Base-by-base conservation (phyloP, 2,888 invertebrate species). In the Parochlus steinenii region DNA sequence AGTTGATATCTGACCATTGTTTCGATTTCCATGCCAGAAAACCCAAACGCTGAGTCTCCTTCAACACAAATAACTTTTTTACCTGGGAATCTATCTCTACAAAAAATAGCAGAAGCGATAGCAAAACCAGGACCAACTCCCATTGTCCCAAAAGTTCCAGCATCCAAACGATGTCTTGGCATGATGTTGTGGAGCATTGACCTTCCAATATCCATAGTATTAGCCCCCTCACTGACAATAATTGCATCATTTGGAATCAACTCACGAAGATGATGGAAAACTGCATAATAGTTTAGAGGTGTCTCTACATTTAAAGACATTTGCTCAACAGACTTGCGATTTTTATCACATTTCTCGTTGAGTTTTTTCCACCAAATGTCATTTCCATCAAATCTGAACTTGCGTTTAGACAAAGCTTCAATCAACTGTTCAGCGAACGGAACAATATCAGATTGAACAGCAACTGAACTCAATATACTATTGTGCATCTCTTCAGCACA, bases 121-220 rank as follows among this genome's bases (percentile, higher is more conserved):
- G 83, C 89, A 56, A 85, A 93, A 1, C 90, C 92, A 1, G 79
- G 71, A 2, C 92, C 92, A 22, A 34, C 89, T 24, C 92, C 92
- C 92, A 93, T 93, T 2, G 93, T 93, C 11, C 93, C 95, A 57
- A 92, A 95, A 4, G 92, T 89, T 37, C 92, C 95, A 5, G 95
- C 95, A 57, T 95, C 95, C 4, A 95, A 64, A 39, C 93, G 69
- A 51, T 87, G 90, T 27, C 90, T 64, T 0, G 93, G 86, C 43
- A 74, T 62, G 45, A 69, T 69, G 54, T 93, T 90, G n/a, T 76
- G 62, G 23, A 95, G 60, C 60, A 93, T 72, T 0, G 87, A 75
- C 29, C 95, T 68, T 0, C 95, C 93, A 51, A 95, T 95, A 53
- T 97, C 95, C 97, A 97, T 97, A 0, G 95, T 97, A 57, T 95